Percentiles rank a stretch among this genome's conserved stretches.
Evolutionary conservation across 2,888 invertebrate species (phyloP).

Genomic region (Brassicogethes aeneus): DNA sequence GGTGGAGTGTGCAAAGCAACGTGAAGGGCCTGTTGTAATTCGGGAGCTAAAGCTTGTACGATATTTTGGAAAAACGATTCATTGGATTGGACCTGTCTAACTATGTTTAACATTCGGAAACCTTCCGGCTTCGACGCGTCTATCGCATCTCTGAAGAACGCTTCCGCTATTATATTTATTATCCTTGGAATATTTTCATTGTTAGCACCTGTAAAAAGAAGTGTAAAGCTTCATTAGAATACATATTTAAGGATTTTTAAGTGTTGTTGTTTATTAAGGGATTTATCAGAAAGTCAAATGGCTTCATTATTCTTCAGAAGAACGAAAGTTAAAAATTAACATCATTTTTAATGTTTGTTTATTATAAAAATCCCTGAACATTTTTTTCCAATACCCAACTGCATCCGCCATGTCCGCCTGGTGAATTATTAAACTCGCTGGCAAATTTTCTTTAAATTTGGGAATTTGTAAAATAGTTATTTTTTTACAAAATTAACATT

Average conservation of each 20-base stretch:
- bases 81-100: constrained; percentile 76
- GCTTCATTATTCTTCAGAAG: neutral
- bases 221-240: neutral
- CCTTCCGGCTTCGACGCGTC: constrained; percentile 64
- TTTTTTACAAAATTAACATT: too few relatives aligned
- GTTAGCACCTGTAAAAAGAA: constrained; percentile 54
- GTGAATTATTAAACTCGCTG: too few relatives aligned
- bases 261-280: too few relatives aligned
- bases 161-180: constrained; percentile 82
- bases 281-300: too few relatives aligned
- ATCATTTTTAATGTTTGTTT: too few relatives aligned
- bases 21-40: constrained; percentile 78
- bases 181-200: constrained; percentile 85
- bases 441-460: too few relatives aligned
- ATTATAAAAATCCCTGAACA: too few relatives aligned
- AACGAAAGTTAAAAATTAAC: neutral
- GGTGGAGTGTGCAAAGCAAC: constrained; percentile 49
- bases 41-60: constrained; percentile 58
- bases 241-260: neutral
- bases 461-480: too few relatives aligned
- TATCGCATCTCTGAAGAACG: constrained; percentile 77
- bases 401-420: too few relatives aligned
- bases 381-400: too few relatives aligned
- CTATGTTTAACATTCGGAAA: constrained; percentile 72
- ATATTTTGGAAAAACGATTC: constrained; percentile 36